A percentile compares a stretch with the other conserved stretches of the same genome.
phyloP scores from a whole-genome alignment of 2,888 invertebrate species.

The Notodonta ziczac region DNA sequence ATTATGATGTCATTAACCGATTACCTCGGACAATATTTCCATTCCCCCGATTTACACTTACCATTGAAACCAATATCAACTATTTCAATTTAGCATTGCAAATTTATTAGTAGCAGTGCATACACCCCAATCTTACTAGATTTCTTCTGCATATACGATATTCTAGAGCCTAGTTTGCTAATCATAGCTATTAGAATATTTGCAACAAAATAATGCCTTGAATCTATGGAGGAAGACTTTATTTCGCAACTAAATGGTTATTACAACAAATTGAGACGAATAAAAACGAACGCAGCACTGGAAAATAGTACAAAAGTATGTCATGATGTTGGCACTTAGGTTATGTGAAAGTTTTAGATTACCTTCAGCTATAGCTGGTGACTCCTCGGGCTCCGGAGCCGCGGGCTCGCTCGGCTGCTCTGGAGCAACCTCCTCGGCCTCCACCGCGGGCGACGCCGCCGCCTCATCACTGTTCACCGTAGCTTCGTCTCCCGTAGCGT shows the following conservation, averaged over 20 bases:
- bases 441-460: conserved; percentile 46
- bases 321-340: conserved; percentile 63
- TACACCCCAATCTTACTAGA: background rate
- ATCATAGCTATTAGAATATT: background rate
- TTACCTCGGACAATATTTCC: background rate
- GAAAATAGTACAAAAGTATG: conserved; percentile 47
- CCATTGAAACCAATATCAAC: background rate
- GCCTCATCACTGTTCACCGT: conserved; percentile 57
- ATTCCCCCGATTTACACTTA: background rate
- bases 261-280: conserved; percentile 18
- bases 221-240: conserved; percentile 14
- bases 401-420: conserved; percentile 45
- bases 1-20: background rate
- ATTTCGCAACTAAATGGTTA: conserved; percentile 16
- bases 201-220: background rate
- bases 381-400: conserved; percentile 38
- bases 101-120: background rate
- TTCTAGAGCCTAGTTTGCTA: background rate
- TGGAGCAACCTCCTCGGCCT: conserved; percentile 41
- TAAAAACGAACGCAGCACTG: conserved; percentile 33
- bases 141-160: background rate
- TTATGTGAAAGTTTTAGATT: conserved; percentile 67
- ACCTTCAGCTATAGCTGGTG: conserved; percentile 50
- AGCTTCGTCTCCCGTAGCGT: conserved; percentile 65
- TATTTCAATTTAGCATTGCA: background rate